These are phyloP conservation scores for Drosophila navojoa DNA, from an alignment of 1,140 invertebrate genomes.

Conservation along the genomic window DNA sequence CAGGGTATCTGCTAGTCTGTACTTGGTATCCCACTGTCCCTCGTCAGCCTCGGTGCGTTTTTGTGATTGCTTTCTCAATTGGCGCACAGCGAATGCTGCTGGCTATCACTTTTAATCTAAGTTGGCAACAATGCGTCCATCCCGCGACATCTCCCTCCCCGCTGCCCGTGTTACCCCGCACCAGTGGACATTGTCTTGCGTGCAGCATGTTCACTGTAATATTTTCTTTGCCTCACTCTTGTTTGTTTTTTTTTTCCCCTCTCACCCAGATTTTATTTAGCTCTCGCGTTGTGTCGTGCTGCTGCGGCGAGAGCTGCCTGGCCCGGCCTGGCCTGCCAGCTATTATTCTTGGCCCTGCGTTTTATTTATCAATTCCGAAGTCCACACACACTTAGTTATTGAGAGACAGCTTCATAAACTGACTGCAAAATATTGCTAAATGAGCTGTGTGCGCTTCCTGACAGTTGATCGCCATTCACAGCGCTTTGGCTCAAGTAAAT, in stretches of 20 bases:
- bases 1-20: slow-evolving; percentile 11
- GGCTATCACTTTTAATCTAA: slow-evolving; percentile 71
- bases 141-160: neutral
- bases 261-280: neutral
- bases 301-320: no score
- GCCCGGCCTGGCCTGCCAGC: slow-evolving; percentile 22
- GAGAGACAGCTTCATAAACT: slow-evolving; percentile 27
- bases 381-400: slow-evolving; percentile 34
- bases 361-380: slow-evolving; percentile 51
- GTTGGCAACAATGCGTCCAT: slow-evolving; percentile 64
- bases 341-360: slow-evolving; percentile 47
- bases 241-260: slow-evolving; percentile 9
- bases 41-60: slow-evolving; percentile 30
- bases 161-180: neutral
- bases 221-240: slow-evolving; percentile 19
- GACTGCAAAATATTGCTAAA: slow-evolving; percentile 23
- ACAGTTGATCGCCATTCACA: slow-evolving; percentile 9
- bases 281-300: no score
- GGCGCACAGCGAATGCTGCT: slow-evolving; percentile 55
- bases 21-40: no score
- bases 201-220: slow-evolving; percentile 36
- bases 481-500: neutral
- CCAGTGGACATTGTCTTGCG: slow-evolving; percentile 30
- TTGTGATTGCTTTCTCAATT: slow-evolving; percentile 73
- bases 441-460: slow-evolving; percentile 10